These are phyloP conservation scores for Petromus typicus DNA, from an alignment of 2,113 vertebrate genomes.

Conservation along the genomic window DNA sequence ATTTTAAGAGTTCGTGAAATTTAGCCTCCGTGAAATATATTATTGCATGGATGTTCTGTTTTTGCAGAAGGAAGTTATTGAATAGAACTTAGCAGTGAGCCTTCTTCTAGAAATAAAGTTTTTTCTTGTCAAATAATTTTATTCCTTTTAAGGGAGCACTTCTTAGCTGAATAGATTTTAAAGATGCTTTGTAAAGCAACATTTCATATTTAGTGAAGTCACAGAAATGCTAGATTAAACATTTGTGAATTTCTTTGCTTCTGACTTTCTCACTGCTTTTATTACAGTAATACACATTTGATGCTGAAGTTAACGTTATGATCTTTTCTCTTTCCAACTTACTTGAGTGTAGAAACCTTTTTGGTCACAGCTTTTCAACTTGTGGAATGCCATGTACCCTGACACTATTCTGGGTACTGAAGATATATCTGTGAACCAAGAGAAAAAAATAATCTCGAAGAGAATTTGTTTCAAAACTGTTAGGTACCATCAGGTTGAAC, in stretches of 20 bases:
- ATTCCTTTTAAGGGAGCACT: conserved; percentile 9
- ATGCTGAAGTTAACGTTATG: neutral
- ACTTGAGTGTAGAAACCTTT: neutral
- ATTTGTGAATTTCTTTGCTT: conserved; percentile 29
- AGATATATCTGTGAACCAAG: neutral
- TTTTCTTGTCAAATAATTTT: neutral
- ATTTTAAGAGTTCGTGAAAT: neutral
- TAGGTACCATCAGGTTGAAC: conserved; percentile 5
- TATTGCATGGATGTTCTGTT: neutral
- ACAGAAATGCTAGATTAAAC: conserved; percentile 12
- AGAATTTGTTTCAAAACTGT: conserved; percentile 18
- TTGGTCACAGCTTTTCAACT: neutral
- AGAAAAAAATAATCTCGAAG: neutral
- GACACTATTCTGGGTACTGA: neutral
- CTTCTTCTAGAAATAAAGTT: conserved; percentile 53
- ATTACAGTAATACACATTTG: neutral
- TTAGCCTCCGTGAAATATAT: neutral
- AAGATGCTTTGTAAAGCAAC: neutral
- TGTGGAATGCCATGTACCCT: neutral
- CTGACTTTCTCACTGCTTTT: neutral
- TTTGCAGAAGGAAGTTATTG: conserved; percentile 25
- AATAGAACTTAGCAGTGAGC: neutral
- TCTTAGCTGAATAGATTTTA: neutral
- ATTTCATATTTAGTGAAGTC: neutral
- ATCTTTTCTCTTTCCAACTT: conserved; percentile 15